Evolutionary conservation across 2,888 invertebrate genomes (phyloP).

Genomic region (Trypoxylon attenuatum): DNA sequence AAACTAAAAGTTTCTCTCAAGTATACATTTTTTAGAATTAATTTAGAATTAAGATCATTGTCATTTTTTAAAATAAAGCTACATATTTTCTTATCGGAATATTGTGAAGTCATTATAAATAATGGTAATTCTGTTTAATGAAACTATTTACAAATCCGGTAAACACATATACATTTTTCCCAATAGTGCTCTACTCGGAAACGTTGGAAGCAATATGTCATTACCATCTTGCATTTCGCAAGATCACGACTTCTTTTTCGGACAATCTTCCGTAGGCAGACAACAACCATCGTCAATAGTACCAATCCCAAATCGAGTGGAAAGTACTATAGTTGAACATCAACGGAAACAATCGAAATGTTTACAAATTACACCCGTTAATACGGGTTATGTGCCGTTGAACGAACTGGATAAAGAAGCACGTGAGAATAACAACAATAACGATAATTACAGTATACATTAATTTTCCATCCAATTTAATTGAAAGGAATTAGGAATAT

Average conservation of each 20-base stretch:
- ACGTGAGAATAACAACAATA: too few species aligned
- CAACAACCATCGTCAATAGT: slow-evolving; percentile 3
- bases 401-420: too few species aligned
- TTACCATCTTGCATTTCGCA: slow-evolving; percentile 65
- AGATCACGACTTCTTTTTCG: slow-evolving; percentile 58
- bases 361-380: slow-evolving; percentile 64
- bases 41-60: too few species aligned
- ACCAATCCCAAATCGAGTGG: slow-evolving; percentile 15
- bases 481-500: too few species aligned
- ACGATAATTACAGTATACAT: too few species aligned
- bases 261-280: slow-evolving; percentile 9
- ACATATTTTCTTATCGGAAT: slow-evolving; percentile 26
- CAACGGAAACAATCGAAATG: slow-evolving; percentile 48
- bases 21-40: too few species aligned
- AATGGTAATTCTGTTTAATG: too few species aligned
- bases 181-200: slow-evolving; percentile 64
- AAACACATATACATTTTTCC: too few species aligned
- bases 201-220: slow-evolving; percentile 70
- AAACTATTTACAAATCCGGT: too few species aligned
- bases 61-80: slow-evolving; percentile 1
- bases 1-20: too few species aligned
- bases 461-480: too few species aligned
- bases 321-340: slow-evolving; percentile 33
- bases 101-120: too few species aligned
- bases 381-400: slow-evolving; percentile 55